Evolutionary conservation across 2,113 vertebrate species (phyloP).

Genomic region (Eubucco bourcierii): DNA sequence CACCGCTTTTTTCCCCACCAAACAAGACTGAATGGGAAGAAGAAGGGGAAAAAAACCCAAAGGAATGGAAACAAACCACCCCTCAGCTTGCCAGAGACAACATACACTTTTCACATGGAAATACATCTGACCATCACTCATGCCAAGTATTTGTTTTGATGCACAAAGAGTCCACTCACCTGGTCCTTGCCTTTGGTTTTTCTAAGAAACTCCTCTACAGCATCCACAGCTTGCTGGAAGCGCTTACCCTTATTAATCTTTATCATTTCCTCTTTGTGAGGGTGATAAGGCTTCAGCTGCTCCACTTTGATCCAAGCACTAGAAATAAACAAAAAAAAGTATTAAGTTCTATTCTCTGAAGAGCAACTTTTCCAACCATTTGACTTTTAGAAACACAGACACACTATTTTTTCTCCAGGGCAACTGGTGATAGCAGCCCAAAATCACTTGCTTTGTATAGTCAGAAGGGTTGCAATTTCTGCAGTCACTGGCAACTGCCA

Average conservation of each 20-base stretch:
- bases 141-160: not conserved
- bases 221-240: constrained; percentile 97
- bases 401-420: not conserved
- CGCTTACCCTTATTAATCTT: constrained; percentile 99
- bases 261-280: constrained; percentile 98
- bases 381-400: not conserved
- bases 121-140: not conserved
- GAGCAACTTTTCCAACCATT: not conserved
- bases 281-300: constrained; percentile 96
- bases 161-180: constrained; percentile 71
- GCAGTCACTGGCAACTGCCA: not conserved
- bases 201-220: constrained; percentile 96
- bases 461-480: not conserved
- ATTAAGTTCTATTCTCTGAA: not conserved
- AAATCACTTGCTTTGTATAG: not conserved
- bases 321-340: not conserved
- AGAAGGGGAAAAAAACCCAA: not conserved
- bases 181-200: constrained; percentile 94
- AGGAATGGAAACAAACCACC: not conserved
- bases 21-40: not conserved
- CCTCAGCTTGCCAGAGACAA: not conserved
- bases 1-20: not conserved
- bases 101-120: not conserved
- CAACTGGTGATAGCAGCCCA: not conserved
- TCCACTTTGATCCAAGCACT: constrained; percentile 99